phyloP scores from a whole-genome alignment of 2,888 invertebrate species.

The Kryphioiulus occultus region DNA sequence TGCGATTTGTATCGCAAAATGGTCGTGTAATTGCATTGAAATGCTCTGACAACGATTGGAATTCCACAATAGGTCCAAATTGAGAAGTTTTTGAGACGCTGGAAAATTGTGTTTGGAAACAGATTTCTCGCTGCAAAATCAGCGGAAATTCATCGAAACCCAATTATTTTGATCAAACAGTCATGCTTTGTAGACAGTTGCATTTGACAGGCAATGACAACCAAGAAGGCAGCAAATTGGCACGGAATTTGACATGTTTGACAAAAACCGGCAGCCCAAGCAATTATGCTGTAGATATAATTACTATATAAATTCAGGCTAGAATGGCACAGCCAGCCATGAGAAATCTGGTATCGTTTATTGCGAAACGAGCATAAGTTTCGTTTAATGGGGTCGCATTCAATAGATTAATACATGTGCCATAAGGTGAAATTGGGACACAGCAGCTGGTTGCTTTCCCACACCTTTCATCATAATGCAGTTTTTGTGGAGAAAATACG shows the following conservation, averaged over 20 bases:
- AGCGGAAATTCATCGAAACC: not conserved
- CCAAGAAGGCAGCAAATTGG: not conserved
- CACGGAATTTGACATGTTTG: not conserved
- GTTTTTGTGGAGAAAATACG: not conserved
- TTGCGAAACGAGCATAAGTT: not conserved
- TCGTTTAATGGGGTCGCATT: not conserved
- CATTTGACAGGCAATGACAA: not conserved
- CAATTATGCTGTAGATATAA: too few species aligned
- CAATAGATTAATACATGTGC: not conserved
- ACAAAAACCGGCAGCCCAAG: not conserved
- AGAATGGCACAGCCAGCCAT: not conserved
- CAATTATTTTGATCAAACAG: not conserved
- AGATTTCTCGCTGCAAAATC: not conserved
- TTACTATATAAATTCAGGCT: not conserved
- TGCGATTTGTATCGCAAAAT: not conserved
- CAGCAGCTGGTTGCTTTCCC: constrained; percentile 13
- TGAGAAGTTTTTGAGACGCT: not conserved
- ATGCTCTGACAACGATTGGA: not conserved
- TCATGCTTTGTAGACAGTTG: not conserved
- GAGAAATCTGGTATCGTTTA: not conserved
- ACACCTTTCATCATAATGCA: not conserved
- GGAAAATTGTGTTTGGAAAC: not conserved
- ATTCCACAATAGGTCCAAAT: not conserved
- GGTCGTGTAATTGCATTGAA: constrained; percentile 10
- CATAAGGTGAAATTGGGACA: constrained; percentile 3